Base-by-base conservation (phyloP, 2,888 invertebrate genomes). In the Hetaerina titia region DNA sequence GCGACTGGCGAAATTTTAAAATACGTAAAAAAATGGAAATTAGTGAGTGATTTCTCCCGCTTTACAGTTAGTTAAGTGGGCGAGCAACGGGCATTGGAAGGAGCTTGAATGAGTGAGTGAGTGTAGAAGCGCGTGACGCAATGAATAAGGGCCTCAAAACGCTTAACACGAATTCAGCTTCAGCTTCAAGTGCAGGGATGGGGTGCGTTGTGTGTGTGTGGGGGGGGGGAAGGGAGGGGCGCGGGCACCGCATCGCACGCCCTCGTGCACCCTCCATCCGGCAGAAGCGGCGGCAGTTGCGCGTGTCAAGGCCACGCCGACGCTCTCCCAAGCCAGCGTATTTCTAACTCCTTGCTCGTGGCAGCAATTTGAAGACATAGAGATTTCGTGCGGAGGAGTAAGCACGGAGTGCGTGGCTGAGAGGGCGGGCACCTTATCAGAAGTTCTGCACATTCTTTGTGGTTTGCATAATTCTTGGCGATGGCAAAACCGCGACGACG, bases 281-380 rank as follows among this genome's bases (percentile, higher is more conserved):
- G 45, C 45, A 45, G 45, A 1, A 45, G 45, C 19, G 69, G 22
- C 8, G 19, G 31, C 31, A 25, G 31, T 11, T 15, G 81, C 81
- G 81, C 81, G 81, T 81, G 81, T 81, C 81, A 31, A 81, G 81
- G 81, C 81, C 81, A 81, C n/a, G 69, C 69, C n/a, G 22, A 45
- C 45, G 45, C 45, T 45, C n/a, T 25, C 81, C 81, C 22, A 81
- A 13, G 81, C 81, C 11, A 81, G 81, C 81, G 31, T 11, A 81
- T 81, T 81, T 81, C 69, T 22, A n/a, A 22, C 69, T 5, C 81
- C 15, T 22, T 81, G 0, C 81, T 81, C 81, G 81, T 81, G 81
- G 25, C 81, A 81, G 81, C 81, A 81, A 81, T 81, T 69, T 69
- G 69, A 69, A 69, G 19, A 19, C 69, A 0, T n/a, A n/a, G 69